Percentiles rank a stretch among this genome's conserved stretches.
Evolutionary conservation across 2,888 invertebrate genomes (phyloP).

Genomic region (Pecten maximus): DNA sequence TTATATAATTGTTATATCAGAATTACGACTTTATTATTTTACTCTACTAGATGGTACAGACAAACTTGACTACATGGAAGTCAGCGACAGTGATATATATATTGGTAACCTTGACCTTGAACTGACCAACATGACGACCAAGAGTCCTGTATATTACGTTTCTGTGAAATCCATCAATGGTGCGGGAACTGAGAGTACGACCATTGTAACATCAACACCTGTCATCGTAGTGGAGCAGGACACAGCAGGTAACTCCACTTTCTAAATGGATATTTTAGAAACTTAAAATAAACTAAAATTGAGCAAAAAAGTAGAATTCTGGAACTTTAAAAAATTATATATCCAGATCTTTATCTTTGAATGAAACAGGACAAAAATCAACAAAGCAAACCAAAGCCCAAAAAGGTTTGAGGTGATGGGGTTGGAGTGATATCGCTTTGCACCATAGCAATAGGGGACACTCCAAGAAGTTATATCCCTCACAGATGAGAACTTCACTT

Average conservation of each 20-base stretch:
- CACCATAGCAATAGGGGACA: no score
- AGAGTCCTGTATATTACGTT: slow-evolving; percentile 70
- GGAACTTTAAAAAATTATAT: no score
- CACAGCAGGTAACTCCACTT: slow-evolving; percentile 59
- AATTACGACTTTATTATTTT: background rate
- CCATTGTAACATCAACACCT: slow-evolving; percentile 57
- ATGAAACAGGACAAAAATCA: no score
- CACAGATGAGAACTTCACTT: no score
- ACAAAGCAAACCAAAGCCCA: no score
- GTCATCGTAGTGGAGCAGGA: slow-evolving; percentile 69
- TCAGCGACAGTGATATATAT: slow-evolving; percentile 53
- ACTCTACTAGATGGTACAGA: slow-evolving; percentile 57
- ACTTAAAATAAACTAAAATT: no score
- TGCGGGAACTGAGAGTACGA: slow-evolving; percentile 59
- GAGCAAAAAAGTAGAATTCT: no score
- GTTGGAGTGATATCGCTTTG: no score
- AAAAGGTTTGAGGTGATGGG: no score
- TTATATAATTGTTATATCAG: background rate
- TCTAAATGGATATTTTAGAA: background rate
- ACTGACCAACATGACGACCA: slow-evolving; percentile 45
- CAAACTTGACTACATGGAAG: slow-evolving; percentile 58
- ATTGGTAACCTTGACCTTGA: slow-evolving; percentile 55
- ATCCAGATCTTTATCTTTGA: no score
- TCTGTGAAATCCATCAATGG: slow-evolving; percentile 66
- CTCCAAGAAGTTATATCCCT: no score